Conservation (phyloP, 2,888 invertebrate species). For the Argyresthia goedartella region DNA sequence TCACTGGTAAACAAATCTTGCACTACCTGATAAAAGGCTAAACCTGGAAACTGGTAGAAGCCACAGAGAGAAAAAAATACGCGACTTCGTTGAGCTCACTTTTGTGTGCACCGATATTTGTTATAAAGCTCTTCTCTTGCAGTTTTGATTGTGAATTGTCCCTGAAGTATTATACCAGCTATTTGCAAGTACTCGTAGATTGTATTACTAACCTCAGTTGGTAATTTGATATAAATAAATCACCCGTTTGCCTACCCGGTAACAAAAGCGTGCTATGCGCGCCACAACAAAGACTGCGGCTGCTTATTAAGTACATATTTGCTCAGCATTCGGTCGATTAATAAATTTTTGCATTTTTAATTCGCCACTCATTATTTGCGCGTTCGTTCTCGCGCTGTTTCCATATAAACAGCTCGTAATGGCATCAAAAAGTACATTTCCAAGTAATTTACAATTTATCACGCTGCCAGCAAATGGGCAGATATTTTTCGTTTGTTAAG, state of each 20-base stretch:
- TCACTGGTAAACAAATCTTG: neutral
- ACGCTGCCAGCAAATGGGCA: slow-evolving; percentile 62
- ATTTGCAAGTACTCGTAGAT: too few relatives aligned
- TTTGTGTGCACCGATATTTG: too few relatives aligned
- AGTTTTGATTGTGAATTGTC: too few relatives aligned
- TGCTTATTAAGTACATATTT: slow-evolving; percentile 56
- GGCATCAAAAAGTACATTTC: slow-evolving; percentile 48
- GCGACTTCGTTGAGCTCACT: too few relatives aligned
- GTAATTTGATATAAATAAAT: neutral
- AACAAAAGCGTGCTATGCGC: neutral
- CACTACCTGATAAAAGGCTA: neutral
- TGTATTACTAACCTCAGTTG: neutral
- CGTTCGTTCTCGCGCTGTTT: slow-evolving; percentile 46
- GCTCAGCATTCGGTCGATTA: slow-evolving; percentile 50
- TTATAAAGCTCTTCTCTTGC: too few relatives aligned
- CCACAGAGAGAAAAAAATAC: too few relatives aligned
- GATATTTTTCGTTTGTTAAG: slow-evolving; percentile 60
- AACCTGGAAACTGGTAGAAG: too few relatives aligned
- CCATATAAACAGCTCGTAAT: slow-evolving; percentile 34
- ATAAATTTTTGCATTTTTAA: slow-evolving; percentile 71
- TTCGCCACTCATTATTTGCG: slow-evolving; percentile 64
- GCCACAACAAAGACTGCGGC: slow-evolving; percentile 18
- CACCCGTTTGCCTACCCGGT: neutral
- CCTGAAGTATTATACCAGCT: too few relatives aligned
- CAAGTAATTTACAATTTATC: slow-evolving; percentile 69